Evolutionary conservation across 2,797 vertebrate species (phyloP).

Genomic region (Oryzias dopingdopingensis): DNA sequence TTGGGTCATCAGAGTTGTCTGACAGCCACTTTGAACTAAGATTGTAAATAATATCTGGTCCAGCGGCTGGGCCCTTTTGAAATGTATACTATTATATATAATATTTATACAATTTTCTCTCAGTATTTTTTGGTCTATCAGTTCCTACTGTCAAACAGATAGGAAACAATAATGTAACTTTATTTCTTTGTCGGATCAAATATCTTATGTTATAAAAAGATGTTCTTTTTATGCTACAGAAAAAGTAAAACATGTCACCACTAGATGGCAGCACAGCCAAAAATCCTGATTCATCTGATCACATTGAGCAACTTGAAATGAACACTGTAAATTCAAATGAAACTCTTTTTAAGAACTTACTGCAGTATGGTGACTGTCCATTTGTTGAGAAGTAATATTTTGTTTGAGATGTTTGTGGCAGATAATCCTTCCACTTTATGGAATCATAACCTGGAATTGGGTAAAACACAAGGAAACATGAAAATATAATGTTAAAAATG

Average conservation of each 20-base stretch:
- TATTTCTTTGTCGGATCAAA: no score
- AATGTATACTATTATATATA: no score
- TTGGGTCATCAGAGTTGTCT: no score
- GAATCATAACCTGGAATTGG: slow-evolving; percentile 67
- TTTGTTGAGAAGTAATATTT: slow-evolving; percentile 75
- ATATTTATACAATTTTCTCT: no score
- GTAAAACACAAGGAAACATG: background rate
- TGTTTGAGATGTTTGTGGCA: slow-evolving; percentile 46
- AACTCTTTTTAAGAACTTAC: slow-evolving; percentile 60
- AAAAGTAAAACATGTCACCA: background rate
- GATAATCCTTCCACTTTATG: slow-evolving; percentile 58
- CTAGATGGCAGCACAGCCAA: slow-evolving; percentile 2
- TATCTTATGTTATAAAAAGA: no score
- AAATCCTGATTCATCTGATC: background rate
- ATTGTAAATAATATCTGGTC: no score
- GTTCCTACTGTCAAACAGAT: no score
- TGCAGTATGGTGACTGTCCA: slow-evolving; percentile 62
- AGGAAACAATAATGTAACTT: no score
- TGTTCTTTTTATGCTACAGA: background rate
- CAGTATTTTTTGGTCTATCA: no score
- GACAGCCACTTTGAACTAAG: no score
- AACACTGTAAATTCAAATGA: background rate
- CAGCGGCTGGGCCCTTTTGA: no score
- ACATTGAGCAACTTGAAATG: no score
- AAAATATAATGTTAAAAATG: background rate